phyloP scores from a whole-genome alignment of 2,797 vertebrate species.

The Pachyuromys duprasi region DNA sequence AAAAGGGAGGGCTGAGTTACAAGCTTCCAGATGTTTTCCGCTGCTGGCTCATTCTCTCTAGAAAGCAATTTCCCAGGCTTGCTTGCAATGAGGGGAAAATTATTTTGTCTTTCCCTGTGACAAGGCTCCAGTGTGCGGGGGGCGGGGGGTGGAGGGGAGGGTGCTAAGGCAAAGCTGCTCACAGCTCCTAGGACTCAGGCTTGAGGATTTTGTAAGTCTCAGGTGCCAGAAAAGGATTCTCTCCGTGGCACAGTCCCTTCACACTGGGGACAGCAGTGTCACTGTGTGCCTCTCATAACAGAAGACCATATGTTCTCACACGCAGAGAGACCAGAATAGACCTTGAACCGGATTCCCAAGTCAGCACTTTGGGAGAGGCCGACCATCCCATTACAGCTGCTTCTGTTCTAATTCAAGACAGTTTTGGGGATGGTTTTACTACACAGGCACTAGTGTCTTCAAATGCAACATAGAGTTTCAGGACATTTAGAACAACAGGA shows the following conservation, averaged over 20 bases:
- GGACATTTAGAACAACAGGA: conserved; percentile 32
- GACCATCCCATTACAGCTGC: conserved; percentile 10
- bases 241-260: fast-evolving
- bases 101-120: background rate
- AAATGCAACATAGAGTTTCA: conserved; percentile 31
- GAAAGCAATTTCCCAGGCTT: background rate
- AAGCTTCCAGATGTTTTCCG: background rate
- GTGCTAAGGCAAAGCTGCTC: background rate
- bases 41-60: background rate
- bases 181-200: too few relatives aligned
- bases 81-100: background rate
- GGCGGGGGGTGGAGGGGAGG: background rate
- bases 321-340: conserved; percentile 16
- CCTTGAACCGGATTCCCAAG: background rate
- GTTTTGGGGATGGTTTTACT: background rate
- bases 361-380: conserved; percentile 51
- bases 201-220: background rate
- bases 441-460: background rate
- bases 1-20: background rate
- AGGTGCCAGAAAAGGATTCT: background rate
- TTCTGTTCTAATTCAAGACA: conserved; percentile 53
- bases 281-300: too few relatives aligned
- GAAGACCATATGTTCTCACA: background rate
- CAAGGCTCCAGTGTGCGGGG: background rate
- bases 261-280: fast-evolving